Evolutionary conservation across 2,113 vertebrate genomes (phyloP).

Genomic region (Mastomys natalensis): DNA sequence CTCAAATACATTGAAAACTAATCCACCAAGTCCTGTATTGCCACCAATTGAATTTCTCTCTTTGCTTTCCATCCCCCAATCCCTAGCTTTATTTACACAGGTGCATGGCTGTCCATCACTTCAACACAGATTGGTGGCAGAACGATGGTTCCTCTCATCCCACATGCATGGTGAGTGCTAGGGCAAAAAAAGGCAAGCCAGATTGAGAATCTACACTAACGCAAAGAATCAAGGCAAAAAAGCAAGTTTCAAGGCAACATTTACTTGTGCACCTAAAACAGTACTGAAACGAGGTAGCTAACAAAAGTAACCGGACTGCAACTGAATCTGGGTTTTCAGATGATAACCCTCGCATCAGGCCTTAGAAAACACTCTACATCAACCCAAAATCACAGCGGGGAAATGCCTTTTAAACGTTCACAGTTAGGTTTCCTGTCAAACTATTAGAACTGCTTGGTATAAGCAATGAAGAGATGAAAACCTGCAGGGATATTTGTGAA

Average conservation of each 20-base stretch:
- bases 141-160: slow-evolving; percentile 41
- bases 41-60: slow-evolving; percentile 63
- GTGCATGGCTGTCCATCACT: slow-evolving; percentile 46
- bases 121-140: slow-evolving; percentile 57
- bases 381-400: slow-evolving; percentile 73
- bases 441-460: slow-evolving; percentile 66
- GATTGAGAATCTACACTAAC: slow-evolving; percentile 73
- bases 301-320: slow-evolving; percentile 77
- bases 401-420: slow-evolving; percentile 77
- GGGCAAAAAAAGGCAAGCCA: slow-evolving; percentile 64
- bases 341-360: slow-evolving; percentile 74
- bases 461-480: slow-evolving; percentile 73
- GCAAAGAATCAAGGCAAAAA: slow-evolving; percentile 80
- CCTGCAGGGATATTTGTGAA: slow-evolving; percentile 60
- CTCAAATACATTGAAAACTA: slow-evolving; percentile 65
- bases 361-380: slow-evolving; percentile 56
- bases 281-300: slow-evolving; percentile 85
- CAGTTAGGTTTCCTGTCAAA: slow-evolving; percentile 77
- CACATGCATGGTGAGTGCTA: slow-evolving; percentile 45
- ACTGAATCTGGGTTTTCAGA: slow-evolving; percentile 76
- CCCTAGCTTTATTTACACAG: slow-evolving; percentile 61
- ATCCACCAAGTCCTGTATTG: slow-evolving; percentile 51
- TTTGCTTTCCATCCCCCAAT: slow-evolving; percentile 48
- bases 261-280: slow-evolving; percentile 75
- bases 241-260: slow-evolving; percentile 78